These are phyloP conservation scores for Barnardius zonarius DNA, from an alignment of 2,113 vertebrate species.

Conservation along the genomic window DNA sequence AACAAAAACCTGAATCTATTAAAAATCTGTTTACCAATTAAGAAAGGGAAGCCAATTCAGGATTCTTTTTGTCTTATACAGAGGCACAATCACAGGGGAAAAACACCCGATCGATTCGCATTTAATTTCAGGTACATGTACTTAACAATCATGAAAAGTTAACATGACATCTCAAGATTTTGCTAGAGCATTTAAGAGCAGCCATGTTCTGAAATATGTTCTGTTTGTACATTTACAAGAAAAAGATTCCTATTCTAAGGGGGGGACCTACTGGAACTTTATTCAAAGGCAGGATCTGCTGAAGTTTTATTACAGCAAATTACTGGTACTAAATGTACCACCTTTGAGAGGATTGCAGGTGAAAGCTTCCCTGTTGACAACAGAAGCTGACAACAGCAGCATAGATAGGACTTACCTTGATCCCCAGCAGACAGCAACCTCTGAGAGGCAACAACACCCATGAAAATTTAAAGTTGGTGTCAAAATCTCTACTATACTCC, in stretches of 20 bases:
- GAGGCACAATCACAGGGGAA: background rate
- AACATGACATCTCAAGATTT: background rate
- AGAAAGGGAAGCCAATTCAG: constrained; percentile 36
- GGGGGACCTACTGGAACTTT: background rate
- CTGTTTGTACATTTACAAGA: background rate
- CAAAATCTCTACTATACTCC: background rate
- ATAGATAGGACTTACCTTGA: background rate
- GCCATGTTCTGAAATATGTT: background rate
- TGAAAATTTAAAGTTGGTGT: background rate
- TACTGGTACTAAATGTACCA: background rate
- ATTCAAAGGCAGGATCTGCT: background rate
- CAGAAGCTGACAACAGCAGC: background rate
- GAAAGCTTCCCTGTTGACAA: background rate
- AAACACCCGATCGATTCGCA: background rate
- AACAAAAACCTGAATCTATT: constrained; percentile 36
- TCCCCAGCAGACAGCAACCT: background rate
- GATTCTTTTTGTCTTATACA: background rate
- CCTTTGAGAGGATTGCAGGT: background rate
- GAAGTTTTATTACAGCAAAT: background rate
- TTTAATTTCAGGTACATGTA: background rate
- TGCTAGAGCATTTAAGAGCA: background rate
- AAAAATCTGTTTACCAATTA: constrained; percentile 40
- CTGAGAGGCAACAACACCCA: background rate
- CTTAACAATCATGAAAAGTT: background rate
- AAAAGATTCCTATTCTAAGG: background rate